phyloP scores from a whole-genome alignment of 2,797 vertebrate genomes.

The Urosaurus nigricauda region DNA sequence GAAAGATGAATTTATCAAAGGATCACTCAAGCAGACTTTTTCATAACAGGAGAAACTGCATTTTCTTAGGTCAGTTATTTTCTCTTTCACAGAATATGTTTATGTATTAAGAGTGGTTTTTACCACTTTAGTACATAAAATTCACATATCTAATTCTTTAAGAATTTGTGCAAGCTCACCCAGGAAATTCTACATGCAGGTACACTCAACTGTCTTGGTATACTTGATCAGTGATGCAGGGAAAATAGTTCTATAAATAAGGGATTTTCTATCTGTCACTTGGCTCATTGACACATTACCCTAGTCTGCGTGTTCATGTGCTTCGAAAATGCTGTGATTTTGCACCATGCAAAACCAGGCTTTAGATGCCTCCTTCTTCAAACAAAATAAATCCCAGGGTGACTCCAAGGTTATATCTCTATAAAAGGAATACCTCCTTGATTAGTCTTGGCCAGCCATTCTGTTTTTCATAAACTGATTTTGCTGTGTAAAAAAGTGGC shows the following conservation, averaged over 20 bases:
- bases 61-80: not conserved
- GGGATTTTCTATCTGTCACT: not conserved
- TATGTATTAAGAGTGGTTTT: not conserved
- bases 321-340: not conserved
- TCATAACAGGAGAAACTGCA: not conserved
- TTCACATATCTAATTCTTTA: not conserved
- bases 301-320: not conserved
- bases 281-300: not conserved
- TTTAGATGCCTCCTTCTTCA: not conserved
- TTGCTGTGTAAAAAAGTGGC: not conserved
- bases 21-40: not conserved
- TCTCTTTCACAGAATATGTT: not conserved
- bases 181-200: not conserved
- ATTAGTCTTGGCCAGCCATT: not conserved
- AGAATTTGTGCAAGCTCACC: not conserved
- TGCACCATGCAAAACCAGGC: not conserved
- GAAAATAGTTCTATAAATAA: not conserved
- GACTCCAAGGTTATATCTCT: not conserved
- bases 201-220: not conserved
- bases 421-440: not conserved
- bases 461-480: not conserved
- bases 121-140: not conserved
- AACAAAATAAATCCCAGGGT: not conserved
- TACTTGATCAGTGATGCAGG: not conserved
- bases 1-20: slow-evolving; percentile 4